Base-by-base conservation (phyloP, 2,888 invertebrate genomes). In the Isotomurus palustris region DNA sequence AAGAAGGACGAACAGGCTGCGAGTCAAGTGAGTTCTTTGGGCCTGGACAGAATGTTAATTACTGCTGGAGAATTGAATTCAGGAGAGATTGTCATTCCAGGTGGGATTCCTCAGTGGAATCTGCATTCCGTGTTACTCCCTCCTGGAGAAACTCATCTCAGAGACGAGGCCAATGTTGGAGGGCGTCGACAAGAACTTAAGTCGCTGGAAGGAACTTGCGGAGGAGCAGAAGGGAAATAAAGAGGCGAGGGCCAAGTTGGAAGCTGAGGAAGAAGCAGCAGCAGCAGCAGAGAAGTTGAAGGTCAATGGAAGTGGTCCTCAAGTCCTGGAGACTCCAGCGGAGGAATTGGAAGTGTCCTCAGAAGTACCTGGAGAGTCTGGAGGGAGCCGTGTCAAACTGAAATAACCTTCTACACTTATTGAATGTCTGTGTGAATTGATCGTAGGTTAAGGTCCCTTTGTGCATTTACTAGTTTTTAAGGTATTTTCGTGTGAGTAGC, bases 31-130 rank as follows among this genome's bases (percentile, higher is more conserved):
- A 35, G 19, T 44, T 44, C 10, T 6, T 44, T 44, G 21, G 22
- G 22, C 24, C 8, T 22, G 8, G 6, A 25, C 6, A 17, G n/a
- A 21, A 24, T 24, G 4, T 44, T 51, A 40, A 8, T 40, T 40
- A 8, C 14, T 14, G 8, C 32, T 32, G 14, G 32, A 32, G 32
- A 14, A 32, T 14, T 8, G 32, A 6, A 44, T 24, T 35, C 22
- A 49, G 49, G 32, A 29, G 19, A 17, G 3, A 25, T n/a, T 49
- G 3, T 27, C 3, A 19, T 21, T 49, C 12, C 32, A 85, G 84
- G 87, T 89, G 47, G 88, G 87, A 0, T 91, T 91, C 73, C 76
- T 91, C 56, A 83, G 80, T 60, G 86, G 86, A 48, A 89, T 91
- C 62, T 90, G 90, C 74, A 76, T 88, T 40, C 88, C 90, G 0